Percentiles rank a stretch among this genome's conserved stretches.
phyloP scores from a whole-genome alignment of 2,113 vertebrate species.

The Platysternon megacephalum region DNA sequence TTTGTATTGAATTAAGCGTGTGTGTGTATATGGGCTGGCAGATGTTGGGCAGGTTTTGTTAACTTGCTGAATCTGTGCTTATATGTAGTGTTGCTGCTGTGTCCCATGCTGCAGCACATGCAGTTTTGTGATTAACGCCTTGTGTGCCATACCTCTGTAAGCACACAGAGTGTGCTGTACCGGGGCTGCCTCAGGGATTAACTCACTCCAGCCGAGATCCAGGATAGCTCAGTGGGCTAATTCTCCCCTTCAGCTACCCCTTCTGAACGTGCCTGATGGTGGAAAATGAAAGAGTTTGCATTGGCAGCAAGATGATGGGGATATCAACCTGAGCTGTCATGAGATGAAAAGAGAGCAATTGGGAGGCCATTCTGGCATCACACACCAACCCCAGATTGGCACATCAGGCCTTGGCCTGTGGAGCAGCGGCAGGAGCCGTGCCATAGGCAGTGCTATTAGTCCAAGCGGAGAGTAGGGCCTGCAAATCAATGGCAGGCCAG shows the following conservation, averaged over 20 bases:
- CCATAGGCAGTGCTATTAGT: not conserved
- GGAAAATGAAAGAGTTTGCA: not conserved
- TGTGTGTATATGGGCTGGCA: not conserved
- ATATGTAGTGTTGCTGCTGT: not conserved
- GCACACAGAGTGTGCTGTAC: not conserved
- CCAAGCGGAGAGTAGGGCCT: no score
- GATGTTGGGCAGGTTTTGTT: not conserved
- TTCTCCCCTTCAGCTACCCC: not conserved
- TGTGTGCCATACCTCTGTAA: not conserved
- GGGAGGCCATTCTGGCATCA: not conserved
- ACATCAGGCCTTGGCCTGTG: not conserved
- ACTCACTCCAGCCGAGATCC: not conserved
- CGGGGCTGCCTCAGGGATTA: not conserved
- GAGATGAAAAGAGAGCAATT: not conserved
- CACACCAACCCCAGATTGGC: not conserved
- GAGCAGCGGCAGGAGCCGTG: not conserved
- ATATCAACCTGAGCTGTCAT: not conserved
- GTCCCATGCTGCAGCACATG: not conserved
- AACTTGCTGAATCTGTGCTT: not conserved
- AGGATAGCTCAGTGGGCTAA: not conserved
- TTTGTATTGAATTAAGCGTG: slow-evolving; percentile 47
- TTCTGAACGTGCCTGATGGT: not conserved
- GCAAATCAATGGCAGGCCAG: not conserved
- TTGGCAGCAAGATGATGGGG: not conserved
- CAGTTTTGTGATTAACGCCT: not conserved